These are phyloP conservation scores for Lysandra bellargus DNA, from an alignment of 2,888 invertebrate genomes.

Conservation along the genomic window DNA sequence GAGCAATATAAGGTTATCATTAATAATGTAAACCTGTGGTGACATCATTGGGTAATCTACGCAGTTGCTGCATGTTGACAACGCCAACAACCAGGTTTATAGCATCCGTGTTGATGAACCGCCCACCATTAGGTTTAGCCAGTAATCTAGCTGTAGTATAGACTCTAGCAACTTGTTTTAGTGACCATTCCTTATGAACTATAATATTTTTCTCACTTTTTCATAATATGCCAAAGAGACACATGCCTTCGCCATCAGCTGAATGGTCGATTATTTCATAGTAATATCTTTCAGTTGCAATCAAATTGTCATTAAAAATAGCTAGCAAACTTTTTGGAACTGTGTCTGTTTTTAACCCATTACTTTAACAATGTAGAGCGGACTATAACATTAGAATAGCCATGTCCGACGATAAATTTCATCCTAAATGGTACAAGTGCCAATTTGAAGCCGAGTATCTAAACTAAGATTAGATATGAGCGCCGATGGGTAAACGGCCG, in stretches of 20 bases:
- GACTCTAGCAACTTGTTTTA: background rate
- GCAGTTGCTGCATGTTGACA: slow-evolving; percentile 18
- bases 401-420: background rate
- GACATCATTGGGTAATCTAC: slow-evolving; percentile 33
- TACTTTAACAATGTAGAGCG: background rate
- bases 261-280: background rate
- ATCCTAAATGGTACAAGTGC: background rate
- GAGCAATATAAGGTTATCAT: slow-evolving; percentile 31
- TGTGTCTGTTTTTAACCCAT: background rate
- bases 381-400: background rate
- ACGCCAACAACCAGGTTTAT: background rate
- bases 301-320: background rate
- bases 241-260: background rate
- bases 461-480: background rate
- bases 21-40: slow-evolving; percentile 30
- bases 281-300: background rate
- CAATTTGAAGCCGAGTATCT: slow-evolving; percentile 1
- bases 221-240: too few relatives aligned
- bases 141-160: background rate
- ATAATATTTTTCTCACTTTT: background rate
- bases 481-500: too few relatives aligned
- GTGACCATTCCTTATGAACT: background rate
- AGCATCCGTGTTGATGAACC: background rate
- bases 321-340: background rate
- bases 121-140: background rate